Evolutionary conservation across 2,113 vertebrate species (phyloP), one percentile per base, ranked within the genome.

Genomic region (Ammodytes dubius): DNA sequence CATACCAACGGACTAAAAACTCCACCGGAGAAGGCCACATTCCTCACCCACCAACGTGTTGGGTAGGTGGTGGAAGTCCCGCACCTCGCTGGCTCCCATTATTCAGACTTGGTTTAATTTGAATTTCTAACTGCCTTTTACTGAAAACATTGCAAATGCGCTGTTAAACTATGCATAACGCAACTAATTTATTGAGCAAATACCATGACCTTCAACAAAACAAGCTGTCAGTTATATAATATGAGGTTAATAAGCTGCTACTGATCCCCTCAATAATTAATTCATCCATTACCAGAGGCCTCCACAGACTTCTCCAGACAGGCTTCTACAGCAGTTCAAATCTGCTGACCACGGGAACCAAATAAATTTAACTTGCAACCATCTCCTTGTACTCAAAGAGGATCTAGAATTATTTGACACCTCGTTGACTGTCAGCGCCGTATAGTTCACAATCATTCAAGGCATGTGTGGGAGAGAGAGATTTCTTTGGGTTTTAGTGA

Each of bases 1-100:
- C 52, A 84, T 61, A 84, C 64, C 57, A 27, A 4, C 9, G 3
- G 58, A 87, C 90, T 82, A 80, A 90, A 92, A 93, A 82, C 76
- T 85, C 87, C 82, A 83, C 85, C 0, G 58, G 75, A 74, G 59
- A 74, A 52, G 79, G 70, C 70, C 74, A 78, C 85, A 87, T 90
- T 92, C 91, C 79, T 70, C 79, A 60, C 70, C 63, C 8, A 54
- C 85, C 80, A 15, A 63, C 1, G 76, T 14, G 63, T 87, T 79
- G 43, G 71, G 65, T 52, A 78, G 17, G 60, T 47, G 67, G 6
- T 58, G 45, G 75, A 61, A 78, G 42, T 7, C 17, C 1, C 63
- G 12, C 39, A 65, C 64, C 53, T 27, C 66, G 45, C 58, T 61
- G 67, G 47, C 6, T 65, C 0, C 40, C 4, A 4, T 37, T 4